Conservation (phyloP, 2,797 vertebrate species). For the Lepilemur septentrionalis region DNA sequence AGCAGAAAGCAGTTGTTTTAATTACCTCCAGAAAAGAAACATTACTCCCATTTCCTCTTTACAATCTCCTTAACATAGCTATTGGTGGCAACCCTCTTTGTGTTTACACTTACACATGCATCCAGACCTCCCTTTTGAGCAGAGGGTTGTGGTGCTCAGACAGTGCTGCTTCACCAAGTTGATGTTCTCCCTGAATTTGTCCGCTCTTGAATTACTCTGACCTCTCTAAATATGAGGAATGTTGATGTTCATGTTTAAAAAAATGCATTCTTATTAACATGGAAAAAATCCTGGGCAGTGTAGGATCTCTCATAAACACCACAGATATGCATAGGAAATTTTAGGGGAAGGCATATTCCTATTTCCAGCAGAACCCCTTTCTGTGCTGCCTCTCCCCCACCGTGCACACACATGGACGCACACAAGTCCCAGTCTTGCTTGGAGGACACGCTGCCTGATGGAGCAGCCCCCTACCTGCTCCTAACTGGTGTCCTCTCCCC, state of each 20-base stretch:
- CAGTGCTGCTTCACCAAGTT: neutral
- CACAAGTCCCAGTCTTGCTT: neutral
- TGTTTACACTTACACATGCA: too few species aligned
- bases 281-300: neutral
- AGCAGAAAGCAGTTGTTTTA: neutral
- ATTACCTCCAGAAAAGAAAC: neutral
- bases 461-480: neutral
- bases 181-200: neutral
- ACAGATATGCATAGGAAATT: neutral
- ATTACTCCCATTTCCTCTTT: neutral
- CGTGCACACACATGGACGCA: rapidly evolving
- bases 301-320: neutral
- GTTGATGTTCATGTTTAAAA: neutral
- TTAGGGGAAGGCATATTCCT: neutral
- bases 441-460: neutral
- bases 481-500: neutral
- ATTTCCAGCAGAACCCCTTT: neutral
- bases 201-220: neutral
- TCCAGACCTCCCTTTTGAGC: neutral
- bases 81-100: neutral
- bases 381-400: neutral
- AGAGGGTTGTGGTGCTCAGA: neutral
- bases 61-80: neutral
- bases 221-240: neutral
- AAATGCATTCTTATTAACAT: neutral